A percentile compares a stretch with the other conserved stretches of the same genome.
phyloP scores from a whole-genome alignment of 1,140 invertebrate genomes.

The Aphelinus atriplicis region DNA sequence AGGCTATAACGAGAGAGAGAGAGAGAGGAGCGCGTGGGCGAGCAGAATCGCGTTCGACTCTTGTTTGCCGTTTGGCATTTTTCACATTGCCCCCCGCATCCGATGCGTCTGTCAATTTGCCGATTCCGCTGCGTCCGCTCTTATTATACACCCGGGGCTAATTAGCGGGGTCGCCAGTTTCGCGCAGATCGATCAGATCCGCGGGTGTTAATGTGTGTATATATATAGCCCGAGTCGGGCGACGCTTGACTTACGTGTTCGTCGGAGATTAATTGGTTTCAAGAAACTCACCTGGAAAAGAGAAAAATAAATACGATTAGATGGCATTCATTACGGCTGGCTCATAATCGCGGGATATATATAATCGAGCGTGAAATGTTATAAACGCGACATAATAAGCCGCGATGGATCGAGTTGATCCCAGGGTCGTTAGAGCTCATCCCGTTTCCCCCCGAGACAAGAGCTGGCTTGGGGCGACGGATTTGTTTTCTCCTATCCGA shows the following conservation, averaged over 20 bases:
- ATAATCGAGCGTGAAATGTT: not conserved
- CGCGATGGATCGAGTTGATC: slow-evolving; percentile 1
- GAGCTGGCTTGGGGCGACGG: no score
- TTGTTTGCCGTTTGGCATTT: slow-evolving; percentile 9
- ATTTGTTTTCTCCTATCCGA: no score
- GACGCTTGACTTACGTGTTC: no score
- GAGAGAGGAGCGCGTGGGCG: not conserved
- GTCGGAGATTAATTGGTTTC: no score
- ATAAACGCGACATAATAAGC: slow-evolving; percentile 6
- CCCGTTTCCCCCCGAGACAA: no score
- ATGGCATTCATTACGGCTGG: not conserved
- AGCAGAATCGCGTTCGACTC: not conserved
- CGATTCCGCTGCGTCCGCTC: not conserved
- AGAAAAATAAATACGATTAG: slow-evolving; percentile 2
- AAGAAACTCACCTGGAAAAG: slow-evolving; percentile 24
- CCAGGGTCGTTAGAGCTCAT: not conserved
- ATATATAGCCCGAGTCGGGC: not conserved
- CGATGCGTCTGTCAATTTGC: slow-evolving; percentile 20
- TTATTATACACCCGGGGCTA: no score
- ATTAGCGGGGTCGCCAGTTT: no score
- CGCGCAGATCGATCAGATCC: no score
- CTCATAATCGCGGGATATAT: no score
- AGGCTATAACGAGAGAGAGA: slow-evolving; percentile 2
- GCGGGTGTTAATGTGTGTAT: no score
- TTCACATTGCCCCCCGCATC: not conserved